Evolutionary conservation across 2,113 vertebrate species (phyloP).

Genomic region (Cebus imitator): DNA sequence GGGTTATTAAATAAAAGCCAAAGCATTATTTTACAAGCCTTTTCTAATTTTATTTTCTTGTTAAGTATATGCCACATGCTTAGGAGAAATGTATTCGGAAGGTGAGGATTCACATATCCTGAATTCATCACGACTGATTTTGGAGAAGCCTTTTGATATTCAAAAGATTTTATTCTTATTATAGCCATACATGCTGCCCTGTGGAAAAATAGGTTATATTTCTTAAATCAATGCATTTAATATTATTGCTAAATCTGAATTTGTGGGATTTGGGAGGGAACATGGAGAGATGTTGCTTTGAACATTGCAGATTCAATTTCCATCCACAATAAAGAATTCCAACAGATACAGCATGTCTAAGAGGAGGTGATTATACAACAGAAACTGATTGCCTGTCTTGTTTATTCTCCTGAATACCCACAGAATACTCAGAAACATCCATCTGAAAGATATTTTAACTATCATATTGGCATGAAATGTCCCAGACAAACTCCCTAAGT

Average conservation of each 20-base stretch:
- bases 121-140: slow-evolving; percentile 24
- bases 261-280: neutral
- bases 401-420: neutral
- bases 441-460: slow-evolving; percentile 33
- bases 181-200: neutral
- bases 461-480: neutral
- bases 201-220: slow-evolving; percentile 28
- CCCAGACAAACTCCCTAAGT: neutral
- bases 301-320: neutral
- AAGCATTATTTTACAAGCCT: neutral
- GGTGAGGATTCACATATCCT: neutral
- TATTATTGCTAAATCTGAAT: neutral
- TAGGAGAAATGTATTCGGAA: slow-evolving; percentile 33
- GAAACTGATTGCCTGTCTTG: neutral
- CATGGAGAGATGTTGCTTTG: neutral
- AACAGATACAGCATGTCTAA: neutral
- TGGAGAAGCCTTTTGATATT: neutral
- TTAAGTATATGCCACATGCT: neutral
- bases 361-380: neutral
- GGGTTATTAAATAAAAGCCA: neutral
- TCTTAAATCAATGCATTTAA: neutral
- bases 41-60: neutral
- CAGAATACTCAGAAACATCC: neutral
- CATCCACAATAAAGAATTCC: neutral
- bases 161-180: neutral